Percentiles rank a stretch among this genome's conserved stretches.
Conservation (phyloP, 2,888 invertebrate genomes). For the Epirrita christyi region DNA sequence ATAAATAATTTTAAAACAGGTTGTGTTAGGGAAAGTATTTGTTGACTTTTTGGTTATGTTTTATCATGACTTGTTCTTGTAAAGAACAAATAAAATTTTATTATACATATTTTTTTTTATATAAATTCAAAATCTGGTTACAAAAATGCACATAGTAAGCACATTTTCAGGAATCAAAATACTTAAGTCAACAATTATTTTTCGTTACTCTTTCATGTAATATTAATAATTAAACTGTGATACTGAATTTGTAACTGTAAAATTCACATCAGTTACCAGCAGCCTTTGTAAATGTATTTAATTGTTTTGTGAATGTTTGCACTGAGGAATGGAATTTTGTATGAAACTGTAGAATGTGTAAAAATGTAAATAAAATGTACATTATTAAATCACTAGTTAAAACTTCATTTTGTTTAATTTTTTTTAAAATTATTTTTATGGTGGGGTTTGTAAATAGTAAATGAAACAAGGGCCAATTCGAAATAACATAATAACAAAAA, state of each 20-base stretch:
- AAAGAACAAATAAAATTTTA: too few relatives aligned
- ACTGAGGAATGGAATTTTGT: constrained; percentile 11
- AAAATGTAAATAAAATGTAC: constrained; percentile 27
- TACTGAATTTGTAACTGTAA: constrained; percentile 14
- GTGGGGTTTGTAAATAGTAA: too few relatives aligned
- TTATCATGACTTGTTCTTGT: too few relatives aligned
- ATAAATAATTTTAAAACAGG: not conserved
- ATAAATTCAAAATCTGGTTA: too few relatives aligned
- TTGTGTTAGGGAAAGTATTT: not conserved
- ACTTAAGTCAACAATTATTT: not conserved
- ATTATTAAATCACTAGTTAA: constrained; percentile 17
- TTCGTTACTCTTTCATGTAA: not conserved
- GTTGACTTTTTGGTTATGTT: not conserved
- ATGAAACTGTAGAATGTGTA: constrained; percentile 25
- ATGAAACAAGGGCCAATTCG: too few relatives aligned
- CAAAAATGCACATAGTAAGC: too few relatives aligned
- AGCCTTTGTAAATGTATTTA: constrained; percentile 12
- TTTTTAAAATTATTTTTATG: not conserved
- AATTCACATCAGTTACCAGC: constrained; percentile 13
- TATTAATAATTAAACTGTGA: constrained; percentile 21
- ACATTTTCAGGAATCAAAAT: too few relatives aligned
- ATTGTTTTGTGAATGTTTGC: constrained; percentile 23
- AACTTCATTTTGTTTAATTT: constrained; percentile 1
- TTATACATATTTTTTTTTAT: too few relatives aligned
- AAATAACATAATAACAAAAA: too few relatives aligned